Evolutionary conservation across 1,140 invertebrate species (phyloP).

Genomic region (Frieseomelitta varia): DNA sequence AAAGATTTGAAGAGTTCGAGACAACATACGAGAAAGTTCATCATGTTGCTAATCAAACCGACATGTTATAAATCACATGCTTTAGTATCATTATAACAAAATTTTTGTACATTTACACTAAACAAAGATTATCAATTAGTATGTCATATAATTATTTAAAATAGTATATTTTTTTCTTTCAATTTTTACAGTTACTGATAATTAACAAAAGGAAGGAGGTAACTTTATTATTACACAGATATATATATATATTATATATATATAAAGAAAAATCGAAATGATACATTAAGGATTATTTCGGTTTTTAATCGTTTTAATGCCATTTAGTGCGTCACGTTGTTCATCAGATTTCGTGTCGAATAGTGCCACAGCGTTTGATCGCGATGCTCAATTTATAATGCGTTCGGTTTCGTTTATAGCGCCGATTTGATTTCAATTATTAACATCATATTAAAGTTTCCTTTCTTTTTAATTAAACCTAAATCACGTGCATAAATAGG

Average conservation of each 20-base stretch:
- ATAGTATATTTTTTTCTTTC: conserved; percentile 49
- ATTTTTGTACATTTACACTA: conserved; percentile 60
- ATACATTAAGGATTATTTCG: conserved; percentile 3
- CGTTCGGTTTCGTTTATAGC: too few species aligned
- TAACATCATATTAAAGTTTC: too few species aligned
- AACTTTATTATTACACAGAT: conserved; percentile 11
- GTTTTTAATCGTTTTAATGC: not conserved
- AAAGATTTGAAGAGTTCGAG: conserved; percentile 74
- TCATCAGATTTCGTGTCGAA: too few species aligned
- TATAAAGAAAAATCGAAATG: not conserved
- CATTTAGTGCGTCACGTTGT: too few species aligned
- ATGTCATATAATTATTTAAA: conserved; percentile 47
- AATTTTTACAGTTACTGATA: conserved; percentile 52
- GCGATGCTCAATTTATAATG: too few species aligned
- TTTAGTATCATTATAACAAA: conserved; percentile 39
- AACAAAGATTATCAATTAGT: conserved; percentile 41
- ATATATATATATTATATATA: conserved; percentile 19
- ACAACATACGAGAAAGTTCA: conserved; percentile 50
- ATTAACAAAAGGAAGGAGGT: conserved; percentile 55
- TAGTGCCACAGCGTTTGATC: too few species aligned
- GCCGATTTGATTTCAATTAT: too few species aligned
- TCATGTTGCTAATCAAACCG: conserved; percentile 48
- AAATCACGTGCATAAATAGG: too few species aligned
- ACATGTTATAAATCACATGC: conserved; percentile 30
- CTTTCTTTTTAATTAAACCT: too few species aligned